Conservation (phyloP, 2,113 vertebrate genomes). For the Corydoras maculifer region DNA sequence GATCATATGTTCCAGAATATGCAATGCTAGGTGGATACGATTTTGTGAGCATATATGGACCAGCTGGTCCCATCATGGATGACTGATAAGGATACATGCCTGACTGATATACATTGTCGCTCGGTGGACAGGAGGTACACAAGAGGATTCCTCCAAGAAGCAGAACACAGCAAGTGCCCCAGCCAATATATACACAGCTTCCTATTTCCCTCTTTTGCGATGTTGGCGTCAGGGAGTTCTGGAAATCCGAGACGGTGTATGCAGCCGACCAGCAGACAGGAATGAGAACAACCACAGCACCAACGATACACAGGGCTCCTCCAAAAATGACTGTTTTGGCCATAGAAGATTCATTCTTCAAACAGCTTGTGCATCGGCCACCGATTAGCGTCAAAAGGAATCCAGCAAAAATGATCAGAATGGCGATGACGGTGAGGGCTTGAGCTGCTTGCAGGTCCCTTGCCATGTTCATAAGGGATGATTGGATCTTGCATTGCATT, state of each 20-base stretch:
- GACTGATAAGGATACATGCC: slow-evolving; percentile 50
- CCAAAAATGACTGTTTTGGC: slow-evolving; percentile 57
- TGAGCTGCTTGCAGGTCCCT: slow-evolving; percentile 81
- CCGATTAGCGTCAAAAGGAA: slow-evolving; percentile 59
- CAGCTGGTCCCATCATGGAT: slow-evolving; percentile 19
- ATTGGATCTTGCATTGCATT: slow-evolving; percentile 78
- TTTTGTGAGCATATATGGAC: slow-evolving; percentile 47
- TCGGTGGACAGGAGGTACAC: slow-evolving; percentile 65
- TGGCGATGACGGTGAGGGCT: slow-evolving; percentile 63
- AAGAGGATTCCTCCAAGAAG: slow-evolving; percentile 63
- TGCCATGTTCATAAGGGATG: slow-evolving; percentile 70
- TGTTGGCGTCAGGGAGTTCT: slow-evolving; percentile 43
- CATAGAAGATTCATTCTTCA: slow-evolving; percentile 52
- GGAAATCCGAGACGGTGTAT: slow-evolving; percentile 61
- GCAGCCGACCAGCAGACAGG: slow-evolving; percentile 65
- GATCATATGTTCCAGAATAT: slow-evolving; percentile 51
- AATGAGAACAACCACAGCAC: slow-evolving; percentile 55
- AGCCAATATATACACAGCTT: slow-evolving; percentile 65
- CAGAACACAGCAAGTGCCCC: slow-evolving; percentile 53
- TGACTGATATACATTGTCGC: slow-evolving; percentile 34
- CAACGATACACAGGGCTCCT: slow-evolving; percentile 55
- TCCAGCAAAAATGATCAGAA: slow-evolving; percentile 56
- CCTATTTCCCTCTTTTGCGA: slow-evolving; percentile 64
- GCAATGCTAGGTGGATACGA: slow-evolving; percentile 46
- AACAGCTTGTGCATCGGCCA: slow-evolving; percentile 58